Percentiles rank a stretch among this genome's conserved stretches.
Evolutionary conservation across 1,140 invertebrate genomes (phyloP).

Genomic region (Himalopsyche phryganea): DNA sequence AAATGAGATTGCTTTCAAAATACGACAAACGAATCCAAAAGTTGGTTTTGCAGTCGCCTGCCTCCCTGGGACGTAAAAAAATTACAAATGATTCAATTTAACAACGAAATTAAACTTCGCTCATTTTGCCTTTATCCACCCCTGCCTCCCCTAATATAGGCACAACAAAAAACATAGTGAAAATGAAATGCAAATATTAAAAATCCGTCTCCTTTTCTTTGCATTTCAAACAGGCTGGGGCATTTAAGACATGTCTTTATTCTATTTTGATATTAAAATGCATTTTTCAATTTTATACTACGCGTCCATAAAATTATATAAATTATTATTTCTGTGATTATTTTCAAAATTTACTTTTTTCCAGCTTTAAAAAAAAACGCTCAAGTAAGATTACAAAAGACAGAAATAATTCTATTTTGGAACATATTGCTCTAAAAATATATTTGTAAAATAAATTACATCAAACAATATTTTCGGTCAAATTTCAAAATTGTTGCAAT

Average conservation of each 20-base stretch:
- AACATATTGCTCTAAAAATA: no score
- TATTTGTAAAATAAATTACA: no score
- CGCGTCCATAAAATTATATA: no score
- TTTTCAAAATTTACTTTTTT: no score
- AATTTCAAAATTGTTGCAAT: no score
- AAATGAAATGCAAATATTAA: slow-evolving; percentile 5
- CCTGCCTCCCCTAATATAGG: background rate
- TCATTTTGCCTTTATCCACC: background rate
- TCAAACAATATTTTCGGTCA: no score
- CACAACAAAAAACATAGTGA: background rate
- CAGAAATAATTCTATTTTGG: no score
- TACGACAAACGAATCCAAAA: slow-evolving; percentile 3
- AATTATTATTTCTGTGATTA: no score
- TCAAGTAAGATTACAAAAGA: no score
- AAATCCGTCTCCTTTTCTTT: background rate
- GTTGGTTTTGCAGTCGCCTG: background rate
- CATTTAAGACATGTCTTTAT: background rate
- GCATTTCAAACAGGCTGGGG: no score
- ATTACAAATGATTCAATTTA: slow-evolving; percentile 19
- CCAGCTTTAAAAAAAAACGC: no score
- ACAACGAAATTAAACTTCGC: slow-evolving; percentile 15
- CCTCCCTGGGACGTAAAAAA: slow-evolving; percentile 2
- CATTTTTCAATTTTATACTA: no score
- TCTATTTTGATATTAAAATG: background rate
- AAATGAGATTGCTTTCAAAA: slow-evolving; percentile 2